A percentile compares a stretch with the other conserved stretches of the same genome.
phyloP scores from a whole-genome alignment of 2,797 vertebrate genomes.

The Rallus crepitans region DNA sequence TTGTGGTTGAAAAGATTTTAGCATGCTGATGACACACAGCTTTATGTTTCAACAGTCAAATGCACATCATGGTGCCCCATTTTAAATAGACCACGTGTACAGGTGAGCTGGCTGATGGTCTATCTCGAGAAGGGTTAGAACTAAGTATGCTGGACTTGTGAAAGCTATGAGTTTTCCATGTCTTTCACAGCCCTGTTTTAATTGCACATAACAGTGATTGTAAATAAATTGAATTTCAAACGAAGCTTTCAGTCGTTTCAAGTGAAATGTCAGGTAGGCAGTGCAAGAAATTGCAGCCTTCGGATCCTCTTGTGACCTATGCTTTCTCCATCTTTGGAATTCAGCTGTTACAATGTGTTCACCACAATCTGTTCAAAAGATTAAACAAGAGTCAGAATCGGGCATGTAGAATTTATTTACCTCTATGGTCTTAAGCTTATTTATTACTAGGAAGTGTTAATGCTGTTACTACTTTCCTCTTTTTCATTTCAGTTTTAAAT shows the following conservation, averaged over 20 bases:
- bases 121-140: neutral
- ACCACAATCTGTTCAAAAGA: neutral
- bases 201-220: neutral
- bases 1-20: neutral
- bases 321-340: neutral
- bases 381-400: neutral
- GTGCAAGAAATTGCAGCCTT: neutral
- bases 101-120: neutral
- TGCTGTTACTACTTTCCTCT: neutral
- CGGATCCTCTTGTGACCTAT: neutral
- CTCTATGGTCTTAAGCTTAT: neutral
- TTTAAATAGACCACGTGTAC: neutral
- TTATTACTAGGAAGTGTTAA: neutral
- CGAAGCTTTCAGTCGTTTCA: neutral
- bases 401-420: neutral
- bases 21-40: neutral
- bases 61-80: accelerated
- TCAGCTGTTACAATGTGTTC: neutral
- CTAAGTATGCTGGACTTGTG: neutral
- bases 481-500: neutral
- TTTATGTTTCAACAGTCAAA: neutral
- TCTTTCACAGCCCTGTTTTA: neutral
- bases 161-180: neutral
- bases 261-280: neutral
- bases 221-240: neutral